Evolutionary conservation across 2,113 vertebrate species (phyloP).

Genomic region (Nothoprocta pentlandii): DNA sequence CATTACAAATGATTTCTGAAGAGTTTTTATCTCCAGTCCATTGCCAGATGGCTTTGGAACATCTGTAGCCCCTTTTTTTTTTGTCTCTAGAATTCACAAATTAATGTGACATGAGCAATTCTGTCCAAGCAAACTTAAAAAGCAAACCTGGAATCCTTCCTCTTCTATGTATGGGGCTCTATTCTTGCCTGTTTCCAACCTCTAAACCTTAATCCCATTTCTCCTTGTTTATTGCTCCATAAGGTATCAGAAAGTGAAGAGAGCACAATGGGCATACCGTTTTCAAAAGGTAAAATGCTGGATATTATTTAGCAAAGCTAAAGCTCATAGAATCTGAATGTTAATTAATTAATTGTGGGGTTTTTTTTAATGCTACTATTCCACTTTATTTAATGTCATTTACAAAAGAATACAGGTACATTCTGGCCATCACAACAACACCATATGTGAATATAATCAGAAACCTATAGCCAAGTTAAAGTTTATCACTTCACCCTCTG

Average conservation of each 20-base stretch:
- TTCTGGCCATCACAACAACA: neutral
- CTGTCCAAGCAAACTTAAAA: neutral
- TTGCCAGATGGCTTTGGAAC: neutral
- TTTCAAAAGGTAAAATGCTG: neutral
- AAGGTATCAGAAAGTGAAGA: neutral
- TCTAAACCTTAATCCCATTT: neutral
- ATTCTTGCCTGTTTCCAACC: neutral
- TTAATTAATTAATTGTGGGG: neutral
- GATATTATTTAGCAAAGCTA: neutral
- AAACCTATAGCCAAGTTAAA: neutral
- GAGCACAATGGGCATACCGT: neutral
- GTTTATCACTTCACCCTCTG: neutral
- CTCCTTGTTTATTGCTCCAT: neutral
- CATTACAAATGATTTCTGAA: neutral
- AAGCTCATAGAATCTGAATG: neutral
- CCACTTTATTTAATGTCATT: neutral
- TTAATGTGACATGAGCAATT: neutral
- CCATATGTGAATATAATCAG: neutral
- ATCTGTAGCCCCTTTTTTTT: neutral
- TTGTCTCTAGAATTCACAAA: neutral
- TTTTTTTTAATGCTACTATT: neutral
- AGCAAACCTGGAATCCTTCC: neutral
- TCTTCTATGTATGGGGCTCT: neutral
- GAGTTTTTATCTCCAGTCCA: neutral
- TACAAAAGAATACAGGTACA: neutral